Conservation (phyloP, 2,797 vertebrate genomes). For the Periophthalmus magnuspinnatus region DNA sequence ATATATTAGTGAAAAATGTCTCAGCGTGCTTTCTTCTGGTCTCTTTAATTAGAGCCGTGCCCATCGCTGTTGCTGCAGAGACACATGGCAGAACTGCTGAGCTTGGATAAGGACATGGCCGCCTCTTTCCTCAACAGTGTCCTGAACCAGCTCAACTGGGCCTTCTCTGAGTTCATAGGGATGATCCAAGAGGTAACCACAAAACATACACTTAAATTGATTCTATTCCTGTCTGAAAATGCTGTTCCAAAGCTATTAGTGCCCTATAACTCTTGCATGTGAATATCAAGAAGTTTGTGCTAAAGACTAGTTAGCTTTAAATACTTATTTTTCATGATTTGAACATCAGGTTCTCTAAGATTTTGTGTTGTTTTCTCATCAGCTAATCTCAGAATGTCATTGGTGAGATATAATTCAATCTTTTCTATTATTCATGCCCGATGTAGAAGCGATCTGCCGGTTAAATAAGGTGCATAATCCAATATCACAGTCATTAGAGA, state of each 20-base stretch:
- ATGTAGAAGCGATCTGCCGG: neutral
- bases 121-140: constrained; percentile 98
- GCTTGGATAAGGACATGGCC: constrained; percentile 88
- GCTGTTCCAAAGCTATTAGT: too few species aligned
- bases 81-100: constrained; percentile 94
- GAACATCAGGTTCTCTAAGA: too few species aligned
- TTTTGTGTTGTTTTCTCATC: neutral
- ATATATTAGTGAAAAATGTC: neutral
- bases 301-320: too few species aligned
- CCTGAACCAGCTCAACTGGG: constrained; percentile 99
- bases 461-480: neutral
- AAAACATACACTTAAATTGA: neutral
- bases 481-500: neutral
- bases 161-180: constrained; percentile 98
- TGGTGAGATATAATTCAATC: neutral
- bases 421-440: neutral
- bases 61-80: constrained; percentile 93
- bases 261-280: too few species aligned
- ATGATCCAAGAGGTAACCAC: constrained; percentile 98
- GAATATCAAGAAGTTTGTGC: too few species aligned
- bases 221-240: neutral
- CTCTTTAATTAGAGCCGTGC: constrained; percentile 85
- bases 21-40: too few species aligned
- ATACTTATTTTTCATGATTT: too few species aligned
- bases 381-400: neutral